Conservation (phyloP, 2,113 vertebrate genomes). For the Nestor notabilis region DNA sequence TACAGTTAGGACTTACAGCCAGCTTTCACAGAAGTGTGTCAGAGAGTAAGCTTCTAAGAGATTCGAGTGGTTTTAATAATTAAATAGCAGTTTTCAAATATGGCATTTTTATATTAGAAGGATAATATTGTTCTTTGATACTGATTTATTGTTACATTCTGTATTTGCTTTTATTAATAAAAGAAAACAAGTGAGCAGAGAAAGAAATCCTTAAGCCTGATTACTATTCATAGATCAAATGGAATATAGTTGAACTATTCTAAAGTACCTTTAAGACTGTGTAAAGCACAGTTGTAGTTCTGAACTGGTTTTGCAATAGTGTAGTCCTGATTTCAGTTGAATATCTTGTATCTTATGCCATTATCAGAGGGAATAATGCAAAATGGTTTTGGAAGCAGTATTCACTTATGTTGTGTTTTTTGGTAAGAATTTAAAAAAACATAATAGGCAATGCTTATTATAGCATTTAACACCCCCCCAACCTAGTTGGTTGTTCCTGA, state of each 20-base stretch:
- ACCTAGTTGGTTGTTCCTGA: background rate
- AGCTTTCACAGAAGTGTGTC: background rate
- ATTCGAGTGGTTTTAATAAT: background rate
- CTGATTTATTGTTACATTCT: background rate
- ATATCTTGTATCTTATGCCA: background rate
- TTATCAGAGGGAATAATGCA: background rate
- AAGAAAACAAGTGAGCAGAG: background rate
- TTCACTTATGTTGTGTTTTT: fast-evolving
- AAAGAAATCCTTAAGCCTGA: background rate
- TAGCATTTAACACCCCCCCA: background rate
- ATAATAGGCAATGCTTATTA: background rate
- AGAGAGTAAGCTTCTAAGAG: background rate
- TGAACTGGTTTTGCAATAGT: background rate
- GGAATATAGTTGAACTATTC: background rate
- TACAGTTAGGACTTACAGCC: background rate
- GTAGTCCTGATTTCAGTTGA: background rate
- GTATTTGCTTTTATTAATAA: background rate
- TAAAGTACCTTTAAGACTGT: background rate
- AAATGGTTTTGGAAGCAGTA: background rate
- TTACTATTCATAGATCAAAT: background rate
- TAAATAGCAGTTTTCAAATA: background rate
- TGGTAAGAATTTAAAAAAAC: background rate
- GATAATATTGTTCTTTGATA: background rate
- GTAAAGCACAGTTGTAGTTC: background rate
- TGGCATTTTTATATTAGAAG: background rate